phyloP scores from a whole-genome alignment of 2,797 vertebrate genomes.

The Valencia hispanica region DNA sequence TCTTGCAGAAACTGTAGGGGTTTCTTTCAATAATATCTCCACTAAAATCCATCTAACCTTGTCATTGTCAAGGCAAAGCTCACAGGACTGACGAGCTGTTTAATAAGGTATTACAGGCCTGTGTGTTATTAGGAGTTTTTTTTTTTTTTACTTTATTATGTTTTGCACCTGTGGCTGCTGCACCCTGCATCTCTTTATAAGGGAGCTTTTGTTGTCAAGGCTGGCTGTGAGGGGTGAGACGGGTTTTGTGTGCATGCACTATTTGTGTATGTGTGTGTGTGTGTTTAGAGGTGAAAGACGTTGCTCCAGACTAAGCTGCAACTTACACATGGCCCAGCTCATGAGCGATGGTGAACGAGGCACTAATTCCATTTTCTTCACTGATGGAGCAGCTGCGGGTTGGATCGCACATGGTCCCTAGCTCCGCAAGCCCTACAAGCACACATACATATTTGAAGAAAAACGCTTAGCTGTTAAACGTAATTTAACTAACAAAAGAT shows the following conservation, averaged over 20 bases:
- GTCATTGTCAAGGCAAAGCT: constrained; percentile 15
- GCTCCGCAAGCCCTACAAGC: constrained; percentile 90
- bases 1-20: not conserved
- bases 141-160: constrained; percentile 72
- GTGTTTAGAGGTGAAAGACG: constrained; percentile 5
- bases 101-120: constrained; percentile 63
- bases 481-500: constrained; percentile 38
- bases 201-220: constrained; percentile 76
- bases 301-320: constrained; percentile 40
- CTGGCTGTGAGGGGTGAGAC: constrained; percentile 34
- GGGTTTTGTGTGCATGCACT: constrained; percentile 11
- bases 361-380: constrained; percentile 96
- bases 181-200: constrained; percentile 65
- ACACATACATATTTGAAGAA: constrained; percentile 45
- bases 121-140: constrained; percentile 75
- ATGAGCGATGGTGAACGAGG: constrained; percentile 96
- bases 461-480: not conserved
- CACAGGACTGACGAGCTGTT: constrained; percentile 56
- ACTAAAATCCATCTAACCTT: constrained; percentile 12
- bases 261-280: constrained; percentile 24
- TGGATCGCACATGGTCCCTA: constrained; percentile 96
- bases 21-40: not conserved
- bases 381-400: constrained; percentile 96
- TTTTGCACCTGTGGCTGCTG: constrained; percentile 80
- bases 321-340: constrained; percentile 99